Conservation (phyloP, 2,888 invertebrate species). For the Orgyia antiqua region DNA sequence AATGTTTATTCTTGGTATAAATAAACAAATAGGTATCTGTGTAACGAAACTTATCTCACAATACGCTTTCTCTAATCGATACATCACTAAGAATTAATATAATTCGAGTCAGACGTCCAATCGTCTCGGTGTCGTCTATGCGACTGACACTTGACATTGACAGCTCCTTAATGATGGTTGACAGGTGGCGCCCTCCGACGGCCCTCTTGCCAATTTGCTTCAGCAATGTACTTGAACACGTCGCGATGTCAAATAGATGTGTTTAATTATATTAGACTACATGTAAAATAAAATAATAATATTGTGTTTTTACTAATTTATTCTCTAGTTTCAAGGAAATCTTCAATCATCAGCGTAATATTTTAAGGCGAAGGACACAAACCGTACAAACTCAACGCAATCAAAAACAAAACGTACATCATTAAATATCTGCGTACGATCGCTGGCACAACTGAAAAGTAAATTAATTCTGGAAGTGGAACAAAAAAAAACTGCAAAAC, state of each 20-base stretch:
- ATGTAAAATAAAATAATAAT: too few relatives aligned
- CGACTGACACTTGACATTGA: constrained; percentile 44
- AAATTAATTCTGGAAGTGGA: constrained; percentile 61
- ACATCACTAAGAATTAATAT: constrained; percentile 27
- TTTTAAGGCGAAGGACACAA: constrained; percentile 11
- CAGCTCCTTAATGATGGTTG: constrained; percentile 45
- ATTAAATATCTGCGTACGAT: constrained; percentile 63
- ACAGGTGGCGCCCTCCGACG: constrained; percentile 39
- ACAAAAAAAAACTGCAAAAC: constrained; percentile 49
- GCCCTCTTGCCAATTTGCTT: constrained; percentile 29
- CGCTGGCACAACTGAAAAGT: constrained; percentile 46
- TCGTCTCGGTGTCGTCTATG: constrained; percentile 17
- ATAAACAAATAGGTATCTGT: too few relatives aligned
- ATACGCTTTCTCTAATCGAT: constrained; percentile 22
- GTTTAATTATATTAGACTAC: constrained; percentile 23
- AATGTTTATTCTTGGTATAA: too few relatives aligned
- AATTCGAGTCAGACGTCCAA: constrained; percentile 33
- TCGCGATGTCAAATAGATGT: constrained; percentile 28
- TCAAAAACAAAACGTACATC: constrained; percentile 36
- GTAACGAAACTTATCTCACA: constrained; percentile 12
- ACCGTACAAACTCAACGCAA: constrained; percentile 25
- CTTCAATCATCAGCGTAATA: constrained; percentile 8
- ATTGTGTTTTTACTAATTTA: too few relatives aligned
- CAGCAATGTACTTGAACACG: constrained; percentile 26
- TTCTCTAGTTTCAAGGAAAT: background rate